phyloP scores from a whole-genome alignment of 2,797 vertebrate genomes.

The Huso huso region DNA sequence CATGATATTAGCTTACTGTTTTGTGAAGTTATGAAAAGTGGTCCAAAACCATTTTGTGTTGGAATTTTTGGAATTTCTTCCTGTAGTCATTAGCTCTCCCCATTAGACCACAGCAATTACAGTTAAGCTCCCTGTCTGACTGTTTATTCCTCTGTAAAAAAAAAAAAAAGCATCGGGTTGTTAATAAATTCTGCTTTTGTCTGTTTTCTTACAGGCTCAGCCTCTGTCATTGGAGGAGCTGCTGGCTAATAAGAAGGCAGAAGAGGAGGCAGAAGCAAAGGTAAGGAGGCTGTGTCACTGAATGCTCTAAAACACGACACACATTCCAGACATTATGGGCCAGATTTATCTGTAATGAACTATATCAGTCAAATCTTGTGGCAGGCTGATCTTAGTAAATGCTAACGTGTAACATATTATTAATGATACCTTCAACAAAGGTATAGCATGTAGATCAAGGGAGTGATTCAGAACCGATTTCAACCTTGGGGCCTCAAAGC shows the following conservation, averaged over 20 bases:
- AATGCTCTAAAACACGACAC: background rate
- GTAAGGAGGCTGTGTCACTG: constrained; percentile 38
- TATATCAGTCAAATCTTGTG: too few relatives aligned
- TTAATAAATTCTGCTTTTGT: background rate
- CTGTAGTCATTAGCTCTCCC: background rate
- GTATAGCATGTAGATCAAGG: background rate
- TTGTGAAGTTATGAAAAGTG: background rate
- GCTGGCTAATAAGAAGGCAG: constrained; percentile 91
- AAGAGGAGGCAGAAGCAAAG: constrained; percentile 93
- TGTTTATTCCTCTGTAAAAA: background rate
- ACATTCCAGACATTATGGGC: background rate
- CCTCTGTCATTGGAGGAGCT: constrained; percentile 92
- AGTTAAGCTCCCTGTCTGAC: too few relatives aligned
- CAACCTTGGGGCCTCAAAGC: too few relatives aligned
- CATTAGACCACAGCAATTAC: too few relatives aligned
- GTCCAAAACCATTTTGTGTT: background rate
- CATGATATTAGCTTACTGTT: background rate
- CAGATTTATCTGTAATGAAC: background rate
- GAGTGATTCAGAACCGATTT: background rate
- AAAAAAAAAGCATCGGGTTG: too few relatives aligned
- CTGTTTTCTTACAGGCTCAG: constrained; percentile 57
- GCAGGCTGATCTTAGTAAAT: too few relatives aligned
- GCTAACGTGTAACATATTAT: background rate
- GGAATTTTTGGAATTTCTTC: rapidly evolving
- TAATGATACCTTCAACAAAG: background rate